Evolutionary conservation across 2,888 invertebrate genomes (phyloP).

Genomic region (Himalopsyche kuldschensis): DNA sequence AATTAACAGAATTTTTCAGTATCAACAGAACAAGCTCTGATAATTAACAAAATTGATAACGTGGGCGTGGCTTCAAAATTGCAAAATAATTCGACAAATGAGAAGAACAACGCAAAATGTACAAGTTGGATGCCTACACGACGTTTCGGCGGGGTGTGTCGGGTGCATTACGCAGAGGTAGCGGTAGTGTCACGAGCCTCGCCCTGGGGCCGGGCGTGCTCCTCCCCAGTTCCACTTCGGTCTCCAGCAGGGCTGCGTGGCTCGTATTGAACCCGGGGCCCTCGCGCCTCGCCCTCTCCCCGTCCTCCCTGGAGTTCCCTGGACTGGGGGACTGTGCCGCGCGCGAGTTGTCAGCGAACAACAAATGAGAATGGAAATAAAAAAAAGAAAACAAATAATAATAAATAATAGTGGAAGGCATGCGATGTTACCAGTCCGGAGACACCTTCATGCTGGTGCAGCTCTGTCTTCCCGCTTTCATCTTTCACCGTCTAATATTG

Average conservation of each 20-base stretch:
- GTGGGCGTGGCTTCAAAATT: background rate
- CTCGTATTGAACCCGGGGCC: slow-evolving; percentile 28
- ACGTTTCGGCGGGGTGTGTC: slow-evolving; percentile 9
- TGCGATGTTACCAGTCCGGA: background rate
- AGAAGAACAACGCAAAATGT: background rate
- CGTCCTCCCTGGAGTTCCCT: slow-evolving; percentile 13
- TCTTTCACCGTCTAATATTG: background rate
- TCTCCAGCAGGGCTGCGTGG: slow-evolving; percentile 53
- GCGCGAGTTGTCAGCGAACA: background rate
- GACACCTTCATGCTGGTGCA: background rate
- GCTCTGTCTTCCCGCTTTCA: background rate
- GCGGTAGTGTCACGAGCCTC: slow-evolving; percentile 41
- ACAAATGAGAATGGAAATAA: background rate
- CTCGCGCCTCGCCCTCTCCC: background rate
- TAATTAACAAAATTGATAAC: no score
- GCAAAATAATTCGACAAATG: background rate
- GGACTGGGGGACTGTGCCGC: slow-evolving; percentile 16
- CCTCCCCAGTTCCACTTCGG: slow-evolving; percentile 57
- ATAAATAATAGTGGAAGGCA: slow-evolving; percentile 2
- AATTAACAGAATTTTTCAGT: no score
- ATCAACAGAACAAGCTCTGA: no score
- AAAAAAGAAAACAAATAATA: slow-evolving; percentile 14
- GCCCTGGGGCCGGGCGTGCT: slow-evolving; percentile 52
- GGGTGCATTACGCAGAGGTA: slow-evolving; percentile 32
- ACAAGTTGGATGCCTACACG: slow-evolving; percentile 30